Percentiles rank a stretch among this genome's conserved stretches.
Conservation (phyloP, 2,113 vertebrate species). For the Ibidorhyncha struthersii region DNA sequence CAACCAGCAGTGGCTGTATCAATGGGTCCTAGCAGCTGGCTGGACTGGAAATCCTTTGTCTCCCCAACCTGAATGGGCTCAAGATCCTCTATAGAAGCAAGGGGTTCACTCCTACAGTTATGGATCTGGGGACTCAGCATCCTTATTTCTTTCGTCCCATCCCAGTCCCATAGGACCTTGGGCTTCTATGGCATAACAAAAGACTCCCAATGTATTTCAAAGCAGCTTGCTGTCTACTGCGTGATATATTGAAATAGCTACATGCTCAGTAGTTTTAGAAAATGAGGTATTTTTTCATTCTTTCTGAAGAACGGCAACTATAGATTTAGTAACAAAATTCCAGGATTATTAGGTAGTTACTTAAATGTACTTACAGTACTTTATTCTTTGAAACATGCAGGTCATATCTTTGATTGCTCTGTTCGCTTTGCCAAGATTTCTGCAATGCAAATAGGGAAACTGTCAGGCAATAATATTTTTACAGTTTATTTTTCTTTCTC, state of each 20-base stretch:
- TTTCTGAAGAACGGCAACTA: neutral
- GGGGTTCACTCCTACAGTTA: neutral
- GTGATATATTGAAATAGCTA: neutral
- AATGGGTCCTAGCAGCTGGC: accelerated
- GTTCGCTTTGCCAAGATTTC: neutral
- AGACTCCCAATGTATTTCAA: neutral
- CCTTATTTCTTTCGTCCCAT: neutral
- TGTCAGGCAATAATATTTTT: neutral
- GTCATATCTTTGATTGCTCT: neutral
- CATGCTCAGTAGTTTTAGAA: neutral
- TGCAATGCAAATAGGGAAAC: neutral
- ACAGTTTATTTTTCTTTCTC: conserved; percentile 4
- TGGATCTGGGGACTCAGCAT: neutral
- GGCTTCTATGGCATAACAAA: neutral
- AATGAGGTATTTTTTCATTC: neutral
- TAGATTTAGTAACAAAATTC: neutral
- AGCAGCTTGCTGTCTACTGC: neutral
- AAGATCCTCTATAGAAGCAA: neutral
- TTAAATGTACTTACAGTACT: neutral
- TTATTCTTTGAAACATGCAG: neutral
- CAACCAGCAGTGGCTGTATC: neutral
- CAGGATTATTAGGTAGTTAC: neutral
- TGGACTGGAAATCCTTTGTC: neutral
- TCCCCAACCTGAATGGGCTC: neutral
- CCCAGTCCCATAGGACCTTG: neutral